Conservation (phyloP, 2,113 vertebrate genomes). For the Copsychus sechellarum region DNA sequence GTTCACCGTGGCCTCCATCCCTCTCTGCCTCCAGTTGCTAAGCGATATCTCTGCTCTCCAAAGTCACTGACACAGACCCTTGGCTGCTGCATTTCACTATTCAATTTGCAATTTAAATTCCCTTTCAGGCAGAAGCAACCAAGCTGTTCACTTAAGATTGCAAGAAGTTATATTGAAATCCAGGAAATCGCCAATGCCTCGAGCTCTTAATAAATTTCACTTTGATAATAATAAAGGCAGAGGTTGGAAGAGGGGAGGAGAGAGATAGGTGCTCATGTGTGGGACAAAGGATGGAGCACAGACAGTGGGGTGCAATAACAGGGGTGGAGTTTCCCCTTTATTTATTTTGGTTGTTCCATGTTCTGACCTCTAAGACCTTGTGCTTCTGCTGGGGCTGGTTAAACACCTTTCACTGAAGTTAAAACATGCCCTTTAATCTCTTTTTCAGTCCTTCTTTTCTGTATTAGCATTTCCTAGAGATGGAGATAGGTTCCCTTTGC, state of each 20-base stretch:
- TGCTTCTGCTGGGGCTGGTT: neutral
- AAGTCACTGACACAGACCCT: constrained; percentile 70
- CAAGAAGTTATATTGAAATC: constrained; percentile 78
- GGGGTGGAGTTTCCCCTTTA: neutral
- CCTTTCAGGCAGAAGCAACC: constrained; percentile 81
- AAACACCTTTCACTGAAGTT: neutral
- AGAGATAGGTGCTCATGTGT: neutral
- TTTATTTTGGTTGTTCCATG: neutral
- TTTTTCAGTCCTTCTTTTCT: neutral
- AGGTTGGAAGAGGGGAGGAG: neutral
- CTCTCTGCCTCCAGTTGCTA: constrained; percentile 73
- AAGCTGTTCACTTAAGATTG: constrained; percentile 83
- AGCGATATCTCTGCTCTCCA: constrained; percentile 69
- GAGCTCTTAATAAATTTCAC: constrained; percentile 70
- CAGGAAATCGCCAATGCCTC: constrained; percentile 74
- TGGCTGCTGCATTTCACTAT: constrained; percentile 67
- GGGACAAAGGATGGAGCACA: neutral
- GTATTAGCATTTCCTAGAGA: neutral
- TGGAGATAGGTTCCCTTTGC: neutral
- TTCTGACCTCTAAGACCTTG: neutral
- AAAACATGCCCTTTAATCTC: neutral
- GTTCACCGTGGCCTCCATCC: neutral
- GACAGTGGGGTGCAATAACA: neutral
- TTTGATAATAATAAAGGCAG: constrained; percentile 66
- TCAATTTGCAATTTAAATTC: constrained; percentile 86